Base-by-base conservation (phyloP, 2,797 vertebrate species). In the Myiotriccus ornatus region DNA sequence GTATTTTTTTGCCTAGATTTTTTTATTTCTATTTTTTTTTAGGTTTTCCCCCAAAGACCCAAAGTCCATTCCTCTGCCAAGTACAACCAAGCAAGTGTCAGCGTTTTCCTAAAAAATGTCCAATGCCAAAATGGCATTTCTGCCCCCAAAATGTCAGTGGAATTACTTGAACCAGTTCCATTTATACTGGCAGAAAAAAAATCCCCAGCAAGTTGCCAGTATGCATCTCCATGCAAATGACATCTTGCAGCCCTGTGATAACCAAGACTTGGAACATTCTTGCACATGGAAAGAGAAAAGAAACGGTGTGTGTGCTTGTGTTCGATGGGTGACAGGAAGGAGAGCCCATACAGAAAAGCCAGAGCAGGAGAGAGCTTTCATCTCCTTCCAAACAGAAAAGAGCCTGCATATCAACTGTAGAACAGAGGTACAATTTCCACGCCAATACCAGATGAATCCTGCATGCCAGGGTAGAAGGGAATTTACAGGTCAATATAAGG, bases 201-300 rank as follows among this genome's bases (percentile, higher is more conserved):
- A 46, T 0, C 0, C 28, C 2, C 35, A 70, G 69, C 24, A 75
- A 84, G 74, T 65, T 73, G 78, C 52, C 90, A 81, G 3, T 64
- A 63, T 46, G 64, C 3, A 2, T 84, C 87, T 85, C 80, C 85
- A 84, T 92, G 50, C 73, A 93, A 95, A 94, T 64, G 65, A 92
- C 85, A 94, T 64, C 89, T 90, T 96, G 94, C 90, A 97, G 74
- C 27, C 82, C 69, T 92, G 68, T 94, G 96, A 96, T 96, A 95
- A 96, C 67, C 84, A 84, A 62, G 84, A 60, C 71, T 92, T 96
- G 89, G 89, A 95, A 85, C 77, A 67, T 94, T 77, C 92, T 95
- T 67, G 55, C 53, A 55, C 84, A 39, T 76, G 49, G 81, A 84
- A 89, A 87, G 18, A 81, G 74, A 77, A 93, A 62, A 91, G 65